Evolutionary conservation across 1,140 invertebrate species (phyloP).

Genomic region (Cephus cinctus): DNA sequence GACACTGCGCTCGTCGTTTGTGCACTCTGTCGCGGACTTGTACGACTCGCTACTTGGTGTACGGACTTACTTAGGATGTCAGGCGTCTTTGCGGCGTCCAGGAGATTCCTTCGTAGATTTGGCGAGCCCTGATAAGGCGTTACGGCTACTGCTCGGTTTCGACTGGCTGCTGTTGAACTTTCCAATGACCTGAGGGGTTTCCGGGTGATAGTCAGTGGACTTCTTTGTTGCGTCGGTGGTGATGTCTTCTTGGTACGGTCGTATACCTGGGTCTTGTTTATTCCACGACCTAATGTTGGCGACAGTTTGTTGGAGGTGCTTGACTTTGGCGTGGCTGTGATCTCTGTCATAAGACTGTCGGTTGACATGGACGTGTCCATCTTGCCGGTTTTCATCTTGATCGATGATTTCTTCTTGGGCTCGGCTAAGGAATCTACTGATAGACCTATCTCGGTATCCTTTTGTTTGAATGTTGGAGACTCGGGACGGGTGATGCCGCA

Average conservation of each 20-base stretch:
- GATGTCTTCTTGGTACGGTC: constrained; percentile 42
- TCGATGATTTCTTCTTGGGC: constrained; percentile 49
- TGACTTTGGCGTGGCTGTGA: constrained; percentile 40
- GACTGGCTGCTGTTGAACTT: constrained; percentile 48
- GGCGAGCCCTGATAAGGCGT: constrained; percentile 43
- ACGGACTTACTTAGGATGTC: constrained; percentile 38
- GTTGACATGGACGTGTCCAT: constrained; percentile 52
- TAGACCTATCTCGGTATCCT: constrained; percentile 49
- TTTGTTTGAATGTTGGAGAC: constrained; percentile 47
- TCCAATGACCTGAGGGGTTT: constrained; percentile 41
- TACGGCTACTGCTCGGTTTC: constrained; percentile 47
- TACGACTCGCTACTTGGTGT: constrained; percentile 14
- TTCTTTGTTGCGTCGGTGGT: constrained; percentile 42
- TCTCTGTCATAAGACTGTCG: constrained; percentile 48
- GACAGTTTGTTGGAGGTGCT: constrained; percentile 43
- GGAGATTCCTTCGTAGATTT: constrained; percentile 43
- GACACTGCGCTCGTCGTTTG: constrained; percentile 15
- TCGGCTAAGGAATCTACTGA: constrained; percentile 59
- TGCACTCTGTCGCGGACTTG: constrained; percentile 16
- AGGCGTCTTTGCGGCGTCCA: constrained; percentile 51
- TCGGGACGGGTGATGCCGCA: constrained; percentile 53
- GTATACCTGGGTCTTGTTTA: constrained; percentile 26
- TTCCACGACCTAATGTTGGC: constrained; percentile 35
- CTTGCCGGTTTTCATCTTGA: constrained; percentile 43
- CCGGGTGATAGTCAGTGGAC: constrained; percentile 24